A percentile compares a stretch with the other conserved stretches of the same genome.
Conservation (phyloP, 2,113 vertebrate species). For the Alces alces region DNA sequence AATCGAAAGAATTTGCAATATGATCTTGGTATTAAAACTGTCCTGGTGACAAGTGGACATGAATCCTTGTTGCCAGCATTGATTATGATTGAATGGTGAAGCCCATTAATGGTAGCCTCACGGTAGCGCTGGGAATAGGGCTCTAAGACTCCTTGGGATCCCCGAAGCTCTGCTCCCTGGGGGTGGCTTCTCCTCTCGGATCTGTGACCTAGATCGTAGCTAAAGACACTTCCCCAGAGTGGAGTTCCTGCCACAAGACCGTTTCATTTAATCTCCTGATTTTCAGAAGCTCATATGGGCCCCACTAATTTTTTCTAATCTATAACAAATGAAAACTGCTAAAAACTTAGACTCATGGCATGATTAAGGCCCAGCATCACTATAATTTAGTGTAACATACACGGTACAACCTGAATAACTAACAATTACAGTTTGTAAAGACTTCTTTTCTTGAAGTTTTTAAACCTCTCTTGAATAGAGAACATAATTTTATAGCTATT, state of each 20-base stretch:
- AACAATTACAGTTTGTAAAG: neutral
- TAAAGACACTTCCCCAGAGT: neutral
- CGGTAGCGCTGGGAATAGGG: fast-evolving
- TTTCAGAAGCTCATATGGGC: neutral
- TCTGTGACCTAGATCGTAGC: neutral
- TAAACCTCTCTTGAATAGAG: neutral
- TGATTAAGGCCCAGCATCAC: neutral
- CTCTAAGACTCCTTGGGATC: neutral
- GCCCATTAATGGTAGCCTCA: neutral
- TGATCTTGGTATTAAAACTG: neutral
- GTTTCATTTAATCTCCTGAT: neutral
- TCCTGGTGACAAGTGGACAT: neutral
- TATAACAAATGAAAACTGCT: neutral
- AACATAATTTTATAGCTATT: neutral
- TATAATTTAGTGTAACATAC: neutral
- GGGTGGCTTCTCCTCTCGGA: neutral
- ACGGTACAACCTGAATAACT: neutral
- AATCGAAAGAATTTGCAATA: neutral
- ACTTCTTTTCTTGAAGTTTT: neutral
- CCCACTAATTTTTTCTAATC: neutral
- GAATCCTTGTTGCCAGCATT: neutral
- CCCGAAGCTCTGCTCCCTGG: neutral
- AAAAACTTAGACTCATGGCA: neutral
- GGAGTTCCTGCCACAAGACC: neutral
- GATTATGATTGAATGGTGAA: neutral